Percentiles rank a stretch among this genome's conserved stretches.
Conservation (phyloP, 2,888 invertebrate genomes). For the Antheraea yamamai region DNA sequence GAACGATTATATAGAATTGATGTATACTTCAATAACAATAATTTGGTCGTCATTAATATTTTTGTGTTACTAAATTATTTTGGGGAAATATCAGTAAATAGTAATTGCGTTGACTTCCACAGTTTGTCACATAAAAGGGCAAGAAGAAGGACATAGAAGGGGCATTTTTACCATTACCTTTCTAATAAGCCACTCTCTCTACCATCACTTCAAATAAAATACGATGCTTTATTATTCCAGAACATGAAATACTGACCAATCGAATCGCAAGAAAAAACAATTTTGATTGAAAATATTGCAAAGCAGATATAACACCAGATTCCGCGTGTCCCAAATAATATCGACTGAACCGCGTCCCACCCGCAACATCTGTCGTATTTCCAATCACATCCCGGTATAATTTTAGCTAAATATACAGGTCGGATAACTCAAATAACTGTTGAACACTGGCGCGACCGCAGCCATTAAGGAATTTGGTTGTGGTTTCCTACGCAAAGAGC, state of each 20-base stretch:
- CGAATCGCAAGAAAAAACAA: background rate
- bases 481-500: conserved; percentile 16
- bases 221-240: background rate
- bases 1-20: too few species aligned
- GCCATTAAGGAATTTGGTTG: conserved; percentile 15
- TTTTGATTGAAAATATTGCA: background rate
- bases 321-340: background rate
- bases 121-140: too few species aligned
- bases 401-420: conserved; percentile 9
- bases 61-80: too few species aligned
- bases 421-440: conserved; percentile 14
- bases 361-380: conserved; percentile 14
- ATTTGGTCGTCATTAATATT: too few species aligned
- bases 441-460: conserved; percentile 13
- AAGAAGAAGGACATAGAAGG: too few species aligned
- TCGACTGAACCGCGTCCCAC: background rate
- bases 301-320: background rate
- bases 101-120: too few species aligned
- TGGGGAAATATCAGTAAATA: too few species aligned
- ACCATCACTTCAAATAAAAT: too few species aligned
- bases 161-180: too few species aligned
- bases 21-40: too few species aligned
- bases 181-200: too few species aligned
- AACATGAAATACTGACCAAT: background rate
- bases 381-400: conserved; percentile 12